A percentile compares a stretch with the other conserved stretches of the same genome.
Evolutionary conservation across 2,113 vertebrate genomes (phyloP).

Genomic region (Rhabdornis inornatus): DNA sequence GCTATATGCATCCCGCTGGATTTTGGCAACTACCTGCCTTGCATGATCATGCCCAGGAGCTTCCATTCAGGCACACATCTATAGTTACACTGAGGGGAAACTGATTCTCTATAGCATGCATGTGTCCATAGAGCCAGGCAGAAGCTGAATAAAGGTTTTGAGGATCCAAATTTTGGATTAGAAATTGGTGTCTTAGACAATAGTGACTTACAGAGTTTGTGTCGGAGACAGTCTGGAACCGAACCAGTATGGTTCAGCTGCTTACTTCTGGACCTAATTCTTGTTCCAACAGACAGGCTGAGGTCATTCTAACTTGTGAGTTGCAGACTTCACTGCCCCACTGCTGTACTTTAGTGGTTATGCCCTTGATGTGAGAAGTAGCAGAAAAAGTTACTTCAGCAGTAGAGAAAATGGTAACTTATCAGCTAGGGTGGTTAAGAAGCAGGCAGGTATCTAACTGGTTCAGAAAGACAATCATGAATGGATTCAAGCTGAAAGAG

Average conservation of each 20-base stretch:
- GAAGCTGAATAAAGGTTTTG: not conserved
- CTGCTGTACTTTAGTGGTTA: not conserved
- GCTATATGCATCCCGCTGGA: not conserved
- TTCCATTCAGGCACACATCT: not conserved
- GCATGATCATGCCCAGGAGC: not conserved
- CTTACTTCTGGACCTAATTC: not conserved
- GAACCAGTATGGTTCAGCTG: not conserved
- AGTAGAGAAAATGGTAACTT: not conserved
- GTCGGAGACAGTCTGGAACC: not conserved
- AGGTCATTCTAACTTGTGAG: not conserved
- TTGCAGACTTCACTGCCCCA: not conserved
- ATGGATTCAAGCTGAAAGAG: not conserved
- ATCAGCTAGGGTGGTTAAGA: not conserved
- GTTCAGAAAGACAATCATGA: not conserved
- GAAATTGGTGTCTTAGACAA: fast-evolving
- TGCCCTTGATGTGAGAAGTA: not conserved
- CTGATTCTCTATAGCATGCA: not conserved
- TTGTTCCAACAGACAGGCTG: not conserved
- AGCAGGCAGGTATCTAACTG: not conserved
- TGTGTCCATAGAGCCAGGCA: not conserved
- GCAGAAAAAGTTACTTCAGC: not conserved
- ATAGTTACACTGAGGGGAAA: not conserved
- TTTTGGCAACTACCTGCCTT: not conserved
- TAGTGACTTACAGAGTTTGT: not conserved
- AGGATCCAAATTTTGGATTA: not conserved